Conservation (phyloP, 2,797 vertebrate genomes). For the Sebastes dallii region DNA sequence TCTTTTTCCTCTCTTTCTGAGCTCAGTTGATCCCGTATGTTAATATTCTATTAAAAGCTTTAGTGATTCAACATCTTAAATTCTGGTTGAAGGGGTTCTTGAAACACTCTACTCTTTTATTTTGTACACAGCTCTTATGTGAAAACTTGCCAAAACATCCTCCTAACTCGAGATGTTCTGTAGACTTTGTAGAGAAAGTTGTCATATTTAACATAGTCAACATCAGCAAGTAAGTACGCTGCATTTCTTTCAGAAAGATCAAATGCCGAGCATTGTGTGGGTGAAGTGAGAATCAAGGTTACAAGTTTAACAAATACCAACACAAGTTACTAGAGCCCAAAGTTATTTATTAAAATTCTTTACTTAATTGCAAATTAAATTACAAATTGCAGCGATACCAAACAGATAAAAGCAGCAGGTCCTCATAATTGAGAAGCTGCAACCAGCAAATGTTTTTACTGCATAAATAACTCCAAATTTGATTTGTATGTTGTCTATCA, state of each 20-base stretch:
- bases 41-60: constrained; percentile 32
- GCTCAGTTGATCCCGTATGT: neutral
- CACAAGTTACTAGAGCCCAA: neutral
- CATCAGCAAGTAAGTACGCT: neutral
- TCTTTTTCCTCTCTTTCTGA: neutral
- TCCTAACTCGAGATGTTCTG: neutral
- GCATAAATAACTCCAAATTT: neutral
- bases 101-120: neutral
- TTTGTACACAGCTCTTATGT: neutral
- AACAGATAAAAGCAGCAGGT: neutral
- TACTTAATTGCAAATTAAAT: neutral
- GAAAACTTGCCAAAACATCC: neutral
- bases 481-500: neutral
- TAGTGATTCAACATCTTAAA: neutral
- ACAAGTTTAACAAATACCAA: neutral
- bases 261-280: neutral
- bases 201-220: neutral
- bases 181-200: neutral
- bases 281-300: neutral
- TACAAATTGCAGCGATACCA: neutral
- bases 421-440: neutral
- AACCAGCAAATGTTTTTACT: neutral
- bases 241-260: neutral
- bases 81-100: constrained; percentile 16
- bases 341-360: neutral